Evolutionary conservation across 2,888 invertebrate species (phyloP).

Genomic region (Sarcophaga subvicina): DNA sequence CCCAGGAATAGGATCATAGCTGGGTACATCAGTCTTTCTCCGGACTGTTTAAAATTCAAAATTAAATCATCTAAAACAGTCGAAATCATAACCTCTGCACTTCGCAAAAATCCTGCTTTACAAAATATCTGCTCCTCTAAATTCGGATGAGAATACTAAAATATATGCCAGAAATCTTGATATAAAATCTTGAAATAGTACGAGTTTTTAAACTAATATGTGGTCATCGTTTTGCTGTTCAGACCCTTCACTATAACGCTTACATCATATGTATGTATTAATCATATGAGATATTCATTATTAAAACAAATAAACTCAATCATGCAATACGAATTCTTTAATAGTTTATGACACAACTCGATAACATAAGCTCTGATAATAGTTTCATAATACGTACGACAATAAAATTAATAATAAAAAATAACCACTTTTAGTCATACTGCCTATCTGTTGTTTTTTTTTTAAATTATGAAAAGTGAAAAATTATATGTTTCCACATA

Average conservation of each 20-base stretch:
- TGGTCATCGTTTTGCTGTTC: not conserved
- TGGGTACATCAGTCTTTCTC: too few species aligned
- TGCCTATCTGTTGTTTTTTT: not conserved
- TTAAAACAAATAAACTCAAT: constrained; percentile 61
- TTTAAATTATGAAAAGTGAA: constrained; percentile 65
- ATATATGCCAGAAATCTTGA: too few species aligned
- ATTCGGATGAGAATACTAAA: too few species aligned
- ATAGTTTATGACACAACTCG: not conserved
- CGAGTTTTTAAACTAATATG: too few species aligned
- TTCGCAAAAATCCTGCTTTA: too few species aligned
- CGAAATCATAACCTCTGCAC: too few species aligned
- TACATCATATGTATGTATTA: constrained; percentile 37
- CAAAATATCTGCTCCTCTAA: too few species aligned
- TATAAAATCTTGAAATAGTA: too few species aligned
- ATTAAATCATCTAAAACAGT: too few species aligned
- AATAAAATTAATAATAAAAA: constrained; percentile 6
- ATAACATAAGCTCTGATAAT: constrained; percentile 47
- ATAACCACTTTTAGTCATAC: not conserved
- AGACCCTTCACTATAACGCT: not conserved
- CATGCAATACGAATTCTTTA: constrained; percentile 45
- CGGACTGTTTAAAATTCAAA: too few species aligned
- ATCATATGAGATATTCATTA: constrained; percentile 47
- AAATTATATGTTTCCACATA: constrained; percentile 59
- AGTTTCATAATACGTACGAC: constrained; percentile 39
- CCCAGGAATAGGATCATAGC: too few species aligned